Percentiles rank a stretch among this genome's conserved stretches.
These are phyloP conservation scores for Apolygus lucorum DNA, from an alignment of 1,140 invertebrate species.

Conservation along the genomic window DNA sequence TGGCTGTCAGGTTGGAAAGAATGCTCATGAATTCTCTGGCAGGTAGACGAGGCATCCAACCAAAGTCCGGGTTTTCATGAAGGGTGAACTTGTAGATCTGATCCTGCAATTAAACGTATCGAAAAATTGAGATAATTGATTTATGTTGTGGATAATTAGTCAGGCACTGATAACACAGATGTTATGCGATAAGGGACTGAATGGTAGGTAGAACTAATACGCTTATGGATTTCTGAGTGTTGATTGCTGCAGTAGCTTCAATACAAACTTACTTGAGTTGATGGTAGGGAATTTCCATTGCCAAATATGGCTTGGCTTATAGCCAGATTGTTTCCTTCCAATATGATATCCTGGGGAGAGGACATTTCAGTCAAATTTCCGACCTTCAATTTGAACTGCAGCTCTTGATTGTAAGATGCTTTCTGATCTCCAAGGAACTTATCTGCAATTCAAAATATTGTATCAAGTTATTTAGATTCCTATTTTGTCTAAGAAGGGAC, in stretches of 20 bases:
- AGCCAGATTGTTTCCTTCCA: slow-evolving; percentile 70
- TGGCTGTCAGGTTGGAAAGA: slow-evolving; percentile 83
- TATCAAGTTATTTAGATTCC: no score
- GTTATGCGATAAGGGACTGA: no score
- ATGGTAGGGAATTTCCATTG: slow-evolving; percentile 76
- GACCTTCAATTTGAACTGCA: slow-evolving; percentile 83
- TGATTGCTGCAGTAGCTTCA: no score
- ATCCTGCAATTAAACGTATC: slow-evolving; percentile 49
- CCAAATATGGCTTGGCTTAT: slow-evolving; percentile 85
- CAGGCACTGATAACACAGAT: no score
- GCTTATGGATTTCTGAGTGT: no score
- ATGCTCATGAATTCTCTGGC: slow-evolving; percentile 83
- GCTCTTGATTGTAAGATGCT: slow-evolving; percentile 85
- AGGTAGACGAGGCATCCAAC: slow-evolving; percentile 81
- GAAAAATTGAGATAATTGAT: no score
- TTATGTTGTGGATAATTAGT: no score
- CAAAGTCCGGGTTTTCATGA: slow-evolving; percentile 82
- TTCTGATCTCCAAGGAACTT: slow-evolving; percentile 87
- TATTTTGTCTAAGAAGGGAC: no score
- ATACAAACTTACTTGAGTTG: slow-evolving; percentile 49
- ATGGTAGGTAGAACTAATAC: no score
- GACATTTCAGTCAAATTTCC: slow-evolving; percentile 61
- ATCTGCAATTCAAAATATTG: no score
- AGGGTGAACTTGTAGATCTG: slow-evolving; percentile 73
- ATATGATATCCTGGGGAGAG: slow-evolving; percentile 72